A percentile compares a stretch with the other conserved stretches of the same genome.
phyloP scores from a whole-genome alignment of 2,113 vertebrate species.

The Motacilla alba region DNA sequence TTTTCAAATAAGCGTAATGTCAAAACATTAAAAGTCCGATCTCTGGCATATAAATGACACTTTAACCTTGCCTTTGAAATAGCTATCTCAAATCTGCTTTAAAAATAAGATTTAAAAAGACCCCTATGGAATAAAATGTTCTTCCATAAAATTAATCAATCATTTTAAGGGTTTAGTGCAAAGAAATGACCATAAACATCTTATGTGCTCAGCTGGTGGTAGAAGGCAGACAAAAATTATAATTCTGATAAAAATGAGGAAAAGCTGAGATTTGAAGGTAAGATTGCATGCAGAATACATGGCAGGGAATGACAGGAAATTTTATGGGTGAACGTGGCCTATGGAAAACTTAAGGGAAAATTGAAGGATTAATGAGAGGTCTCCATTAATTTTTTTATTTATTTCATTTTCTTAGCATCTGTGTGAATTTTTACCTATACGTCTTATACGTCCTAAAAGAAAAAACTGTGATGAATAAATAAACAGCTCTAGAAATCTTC shows the following conservation, averaged over 20 bases:
- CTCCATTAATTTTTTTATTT: constrained; percentile 36
- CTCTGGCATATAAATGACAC: constrained; percentile 48
- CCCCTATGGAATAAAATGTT: constrained; percentile 53
- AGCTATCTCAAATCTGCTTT: constrained; percentile 44
- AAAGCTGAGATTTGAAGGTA: constrained; percentile 57
- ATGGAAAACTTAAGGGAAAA: constrained; percentile 55
- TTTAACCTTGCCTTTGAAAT: constrained; percentile 66
- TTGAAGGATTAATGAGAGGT: constrained; percentile 68
- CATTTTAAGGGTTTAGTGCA: constrained; percentile 81
- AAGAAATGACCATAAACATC: constrained; percentile 81
- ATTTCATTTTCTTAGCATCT: constrained; percentile 72
- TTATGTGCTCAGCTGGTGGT: constrained; percentile 81
- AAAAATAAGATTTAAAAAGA: constrained; percentile 63
- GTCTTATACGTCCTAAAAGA: constrained; percentile 79
- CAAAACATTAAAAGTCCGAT: constrained; percentile 54
- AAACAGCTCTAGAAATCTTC: constrained; percentile 87
- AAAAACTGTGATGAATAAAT: constrained; percentile 90
- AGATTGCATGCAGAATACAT: constrained; percentile 34
- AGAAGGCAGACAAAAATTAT: constrained; percentile 70
- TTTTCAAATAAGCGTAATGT: constrained; percentile 27
- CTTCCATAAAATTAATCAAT: constrained; percentile 84
- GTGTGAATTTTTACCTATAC: constrained; percentile 78
- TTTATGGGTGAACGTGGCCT: constrained; percentile 62
- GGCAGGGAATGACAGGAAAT: constrained; percentile 53
- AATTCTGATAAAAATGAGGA: constrained; percentile 67